Evolutionary conservation across 2,888 invertebrate genomes (phyloP).

Genomic region (Sphaerophoria taeniata): DNA sequence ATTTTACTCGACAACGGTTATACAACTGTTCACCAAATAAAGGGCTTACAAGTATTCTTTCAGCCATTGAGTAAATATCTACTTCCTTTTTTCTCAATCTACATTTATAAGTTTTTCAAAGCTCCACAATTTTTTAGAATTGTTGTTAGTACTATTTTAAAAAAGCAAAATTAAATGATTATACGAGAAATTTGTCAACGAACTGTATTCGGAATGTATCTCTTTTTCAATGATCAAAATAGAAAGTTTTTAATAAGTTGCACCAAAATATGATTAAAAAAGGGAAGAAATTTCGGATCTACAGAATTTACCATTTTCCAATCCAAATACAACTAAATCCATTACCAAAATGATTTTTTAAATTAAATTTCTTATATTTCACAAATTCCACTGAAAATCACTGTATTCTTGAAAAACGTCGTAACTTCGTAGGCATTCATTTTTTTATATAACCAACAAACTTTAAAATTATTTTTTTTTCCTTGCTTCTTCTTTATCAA

Average conservation of each 20-base stretch:
- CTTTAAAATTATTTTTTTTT: slow-evolving; percentile 28
- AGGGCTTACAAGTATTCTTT: too few relatives aligned
- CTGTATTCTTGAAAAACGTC: not conserved
- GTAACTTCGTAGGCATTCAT: not conserved
- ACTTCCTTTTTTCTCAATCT: too few relatives aligned
- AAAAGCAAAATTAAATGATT: too few relatives aligned
- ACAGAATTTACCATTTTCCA: not conserved
- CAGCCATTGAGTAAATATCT: too few relatives aligned
- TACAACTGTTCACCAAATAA: too few relatives aligned
- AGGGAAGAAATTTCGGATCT: not conserved
- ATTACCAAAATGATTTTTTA: not conserved
- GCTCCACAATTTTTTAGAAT: too few relatives aligned
- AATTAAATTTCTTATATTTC: slow-evolving; percentile 1
- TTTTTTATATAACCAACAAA: slow-evolving; percentile 36
- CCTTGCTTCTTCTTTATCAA: slow-evolving; percentile 75
- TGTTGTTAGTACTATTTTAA: too few relatives aligned
- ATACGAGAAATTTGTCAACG: too few relatives aligned
- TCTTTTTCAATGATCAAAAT: not conserved
- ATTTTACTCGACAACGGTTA: too few relatives aligned
- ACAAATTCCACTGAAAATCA: slow-evolving; percentile 44
- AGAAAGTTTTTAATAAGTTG: not conserved
- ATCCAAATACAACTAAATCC: not conserved
- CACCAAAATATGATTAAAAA: not conserved
- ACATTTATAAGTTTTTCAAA: too few relatives aligned
- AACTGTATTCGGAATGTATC: too few relatives aligned